phyloP scores from a whole-genome alignment of 2,797 vertebrate species.

The Hippocampus kuda region DNA sequence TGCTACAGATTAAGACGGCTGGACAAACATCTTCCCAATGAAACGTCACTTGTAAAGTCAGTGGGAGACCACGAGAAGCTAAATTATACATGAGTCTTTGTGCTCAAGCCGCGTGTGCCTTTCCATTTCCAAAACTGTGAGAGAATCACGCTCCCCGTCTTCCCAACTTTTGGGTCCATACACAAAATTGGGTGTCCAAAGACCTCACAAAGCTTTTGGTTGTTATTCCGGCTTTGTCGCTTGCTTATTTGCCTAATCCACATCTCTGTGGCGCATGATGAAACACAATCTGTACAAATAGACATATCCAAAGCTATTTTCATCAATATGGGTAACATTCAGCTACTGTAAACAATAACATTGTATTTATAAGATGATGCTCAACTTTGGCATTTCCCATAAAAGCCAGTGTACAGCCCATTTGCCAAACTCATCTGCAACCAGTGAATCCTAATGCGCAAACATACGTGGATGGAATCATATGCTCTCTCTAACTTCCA shows the following conservation, averaged over 20 bases:
- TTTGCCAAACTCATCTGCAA: slow-evolving; percentile 56
- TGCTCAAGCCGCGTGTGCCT: slow-evolving; percentile 19
- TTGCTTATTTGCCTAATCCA: slow-evolving; percentile 67
- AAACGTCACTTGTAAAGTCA: slow-evolving; percentile 21
- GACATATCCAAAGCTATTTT: slow-evolving; percentile 68
- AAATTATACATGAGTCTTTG: slow-evolving; percentile 32
- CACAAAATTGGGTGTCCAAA: slow-evolving; percentile 37
- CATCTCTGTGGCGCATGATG: slow-evolving; percentile 67
- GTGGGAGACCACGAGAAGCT: slow-evolving; percentile 28
- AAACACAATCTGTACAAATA: slow-evolving; percentile 75
- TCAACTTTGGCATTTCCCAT: slow-evolving; percentile 68
- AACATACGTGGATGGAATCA: slow-evolving; percentile 21
- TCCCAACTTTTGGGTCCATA: slow-evolving; percentile 34
- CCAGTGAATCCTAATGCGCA: slow-evolving; percentile 29
- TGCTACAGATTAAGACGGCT: slow-evolving; percentile 1
- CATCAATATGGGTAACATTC: slow-evolving; percentile 66
- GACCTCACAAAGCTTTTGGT: slow-evolving; percentile 66
- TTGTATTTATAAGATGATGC: slow-evolving; percentile 63
- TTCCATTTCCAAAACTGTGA: slow-evolving; percentile 43
- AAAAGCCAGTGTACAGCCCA: slow-evolving; percentile 52
- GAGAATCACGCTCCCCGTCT: slow-evolving; percentile 43
- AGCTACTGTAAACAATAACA: slow-evolving; percentile 76
- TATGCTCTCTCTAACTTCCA: neutral
- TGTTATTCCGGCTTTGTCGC: slow-evolving; percentile 67
- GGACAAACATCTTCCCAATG: slow-evolving; percentile 9